A percentile compares a stretch with the other conserved stretches of the same genome.
Evolutionary conservation across 2,888 invertebrate species (phyloP).

Genomic region (Helicoverpa assulta): DNA sequence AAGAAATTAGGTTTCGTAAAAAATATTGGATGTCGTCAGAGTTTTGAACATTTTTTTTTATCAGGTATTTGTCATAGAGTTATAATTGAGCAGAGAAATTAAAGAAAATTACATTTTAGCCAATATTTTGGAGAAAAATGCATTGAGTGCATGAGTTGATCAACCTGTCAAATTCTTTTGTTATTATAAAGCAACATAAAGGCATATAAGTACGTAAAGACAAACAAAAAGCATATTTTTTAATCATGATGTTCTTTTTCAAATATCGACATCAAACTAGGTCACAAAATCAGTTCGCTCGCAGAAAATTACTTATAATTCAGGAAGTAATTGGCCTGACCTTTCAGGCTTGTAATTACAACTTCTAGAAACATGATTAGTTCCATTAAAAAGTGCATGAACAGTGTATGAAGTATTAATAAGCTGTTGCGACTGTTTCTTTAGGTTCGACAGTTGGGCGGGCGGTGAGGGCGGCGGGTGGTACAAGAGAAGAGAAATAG

Average conservation of each 20-base stretch:
- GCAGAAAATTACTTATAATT: background rate
- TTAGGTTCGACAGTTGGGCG: constrained; percentile 77
- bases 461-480: constrained; percentile 49
- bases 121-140: no score
- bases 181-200: no score
- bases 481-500: constrained; percentile 10
- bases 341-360: constrained; percentile 19
- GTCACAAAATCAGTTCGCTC: background rate
- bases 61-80: no score
- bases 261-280: background rate
- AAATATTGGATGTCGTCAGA: no score
- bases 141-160: no score
- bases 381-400: constrained; percentile 46
- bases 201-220: no score
- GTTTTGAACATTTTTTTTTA: no score
- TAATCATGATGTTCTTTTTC: no score
- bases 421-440: constrained; percentile 79
- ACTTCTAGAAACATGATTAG: constrained; percentile 30
- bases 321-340: background rate
- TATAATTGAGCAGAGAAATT: no score
- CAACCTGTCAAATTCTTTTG: no score
- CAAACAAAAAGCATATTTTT: no score
- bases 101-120: no score
- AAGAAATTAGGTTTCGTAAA: background rate
- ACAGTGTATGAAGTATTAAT: constrained; percentile 66